phyloP scores from a whole-genome alignment of 2,797 vertebrate genomes.

The Xyrichtys novacula region DNA sequence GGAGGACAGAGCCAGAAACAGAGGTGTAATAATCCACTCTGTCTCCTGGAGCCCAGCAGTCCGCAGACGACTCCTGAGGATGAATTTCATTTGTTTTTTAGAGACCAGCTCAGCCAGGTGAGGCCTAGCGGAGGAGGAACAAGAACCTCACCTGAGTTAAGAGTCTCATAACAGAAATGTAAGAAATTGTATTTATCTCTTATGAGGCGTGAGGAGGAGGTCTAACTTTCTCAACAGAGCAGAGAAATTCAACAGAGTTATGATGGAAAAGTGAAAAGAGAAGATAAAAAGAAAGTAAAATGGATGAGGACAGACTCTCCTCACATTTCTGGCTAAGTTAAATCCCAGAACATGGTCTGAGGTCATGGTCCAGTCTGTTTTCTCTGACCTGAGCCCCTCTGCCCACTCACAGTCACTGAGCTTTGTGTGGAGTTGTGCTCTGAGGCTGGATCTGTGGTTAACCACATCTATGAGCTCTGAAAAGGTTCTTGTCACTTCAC shows the following conservation, averaged over 20 bases:
- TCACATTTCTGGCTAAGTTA: too few species aligned
- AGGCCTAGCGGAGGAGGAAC: neutral
- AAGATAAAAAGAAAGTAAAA: too few species aligned
- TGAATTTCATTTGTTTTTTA: neutral
- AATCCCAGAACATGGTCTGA: too few species aligned
- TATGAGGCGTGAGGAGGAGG: neutral
- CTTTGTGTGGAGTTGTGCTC: too few species aligned
- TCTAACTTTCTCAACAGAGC: neutral
- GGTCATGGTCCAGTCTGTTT: too few species aligned
- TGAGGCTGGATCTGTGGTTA: too few species aligned
- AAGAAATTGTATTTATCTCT: neutral
- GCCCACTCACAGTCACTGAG: too few species aligned
- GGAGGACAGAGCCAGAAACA: neutral
- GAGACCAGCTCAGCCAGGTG: neutral
- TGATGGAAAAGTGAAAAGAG: too few species aligned
- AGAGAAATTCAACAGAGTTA: neutral
- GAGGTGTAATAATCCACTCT: constrained; percentile 11
- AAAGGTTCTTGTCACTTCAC: too few species aligned
- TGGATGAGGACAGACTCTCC: too few species aligned
- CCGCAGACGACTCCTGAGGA: neutral
- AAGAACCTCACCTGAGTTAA: neutral
- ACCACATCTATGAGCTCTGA: too few species aligned
- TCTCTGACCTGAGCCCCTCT: too few species aligned
- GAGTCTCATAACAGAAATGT: neutral
- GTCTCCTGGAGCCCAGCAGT: neutral